Conservation (phyloP, 2,797 vertebrate species). For the Danio choprae region DNA sequence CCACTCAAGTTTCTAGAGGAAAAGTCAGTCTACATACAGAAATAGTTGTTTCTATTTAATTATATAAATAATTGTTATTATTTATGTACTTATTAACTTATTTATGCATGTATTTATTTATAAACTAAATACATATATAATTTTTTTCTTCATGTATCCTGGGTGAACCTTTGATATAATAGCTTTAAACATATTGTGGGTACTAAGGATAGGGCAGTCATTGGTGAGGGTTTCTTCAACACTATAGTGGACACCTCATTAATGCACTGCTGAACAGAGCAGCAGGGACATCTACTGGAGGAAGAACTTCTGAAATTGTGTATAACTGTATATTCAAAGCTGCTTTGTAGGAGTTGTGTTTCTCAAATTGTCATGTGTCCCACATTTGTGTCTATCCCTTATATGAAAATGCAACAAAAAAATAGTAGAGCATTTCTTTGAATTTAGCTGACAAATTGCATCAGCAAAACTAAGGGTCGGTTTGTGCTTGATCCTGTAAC, state of each 20-base stretch:
- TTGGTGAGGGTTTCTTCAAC: conserved; percentile 33
- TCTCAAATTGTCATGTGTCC: neutral
- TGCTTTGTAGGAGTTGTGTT: neutral
- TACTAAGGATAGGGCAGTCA: conserved; percentile 2
- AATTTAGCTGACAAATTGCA: neutral
- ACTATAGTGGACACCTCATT: neutral
- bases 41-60: neutral
- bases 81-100: too few species aligned
- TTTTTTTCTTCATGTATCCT: too few species aligned
- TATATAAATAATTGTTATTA: neutral
- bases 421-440: neutral
- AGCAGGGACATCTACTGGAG: conserved; percentile 65
- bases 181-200: neutral
- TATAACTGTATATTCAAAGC: neutral
- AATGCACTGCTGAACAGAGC: conserved; percentile 23
- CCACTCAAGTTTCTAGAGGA: neutral
- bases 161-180: neutral
- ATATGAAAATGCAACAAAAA: neutral
- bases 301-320: conserved; percentile 33
- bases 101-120: neutral
- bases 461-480: neutral
- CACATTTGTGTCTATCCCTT: neutral
- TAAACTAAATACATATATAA: too few species aligned
- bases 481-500: neutral
- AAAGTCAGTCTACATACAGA: neutral